Evolutionary conservation across 2,888 invertebrate genomes (phyloP).

Genomic region (Amitus sp.): DNA sequence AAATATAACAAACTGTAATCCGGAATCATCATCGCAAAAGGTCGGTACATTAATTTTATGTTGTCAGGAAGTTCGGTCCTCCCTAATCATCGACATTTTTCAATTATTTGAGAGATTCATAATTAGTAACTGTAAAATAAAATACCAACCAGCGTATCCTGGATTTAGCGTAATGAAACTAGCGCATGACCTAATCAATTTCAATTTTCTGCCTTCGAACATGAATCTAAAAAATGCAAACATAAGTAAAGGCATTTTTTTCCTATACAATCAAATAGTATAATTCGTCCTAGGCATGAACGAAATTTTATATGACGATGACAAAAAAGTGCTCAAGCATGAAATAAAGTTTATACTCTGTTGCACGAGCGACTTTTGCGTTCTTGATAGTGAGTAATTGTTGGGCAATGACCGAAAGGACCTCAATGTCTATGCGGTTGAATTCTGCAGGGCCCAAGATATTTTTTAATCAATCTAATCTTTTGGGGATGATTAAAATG

Average conservation of each 20-base stretch:
- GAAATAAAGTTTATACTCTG: no score
- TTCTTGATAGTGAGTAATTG: slow-evolving; percentile 89
- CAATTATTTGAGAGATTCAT: no score
- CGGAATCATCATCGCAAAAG: slow-evolving; percentile 31
- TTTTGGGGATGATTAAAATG: no score
- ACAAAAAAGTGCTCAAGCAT: no score
- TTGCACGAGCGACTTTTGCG: slow-evolving; percentile 78
- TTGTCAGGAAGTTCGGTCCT: slow-evolving; percentile 90
- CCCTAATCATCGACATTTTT: no score
- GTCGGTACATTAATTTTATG: slow-evolving; percentile 79
- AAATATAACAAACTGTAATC: slow-evolving; percentile 23
- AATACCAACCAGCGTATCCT: no score
- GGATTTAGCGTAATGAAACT: slow-evolving; percentile 95
- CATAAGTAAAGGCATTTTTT: not conserved
- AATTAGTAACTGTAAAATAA: no score
- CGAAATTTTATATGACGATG: no score
- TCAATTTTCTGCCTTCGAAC: slow-evolving; percentile 91
- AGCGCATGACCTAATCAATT: slow-evolving; percentile 81
- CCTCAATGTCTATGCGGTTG: slow-evolving; percentile 91
- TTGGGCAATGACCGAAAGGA: slow-evolving; percentile 89
- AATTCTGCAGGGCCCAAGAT: no score
- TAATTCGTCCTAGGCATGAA: no score
- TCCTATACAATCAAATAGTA: not conserved
- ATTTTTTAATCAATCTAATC: no score
- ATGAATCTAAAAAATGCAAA: slow-evolving; percentile 72